phyloP scores from a whole-genome alignment of 2,888 invertebrate genomes.

The Drosophila fulvimacula region DNA sequence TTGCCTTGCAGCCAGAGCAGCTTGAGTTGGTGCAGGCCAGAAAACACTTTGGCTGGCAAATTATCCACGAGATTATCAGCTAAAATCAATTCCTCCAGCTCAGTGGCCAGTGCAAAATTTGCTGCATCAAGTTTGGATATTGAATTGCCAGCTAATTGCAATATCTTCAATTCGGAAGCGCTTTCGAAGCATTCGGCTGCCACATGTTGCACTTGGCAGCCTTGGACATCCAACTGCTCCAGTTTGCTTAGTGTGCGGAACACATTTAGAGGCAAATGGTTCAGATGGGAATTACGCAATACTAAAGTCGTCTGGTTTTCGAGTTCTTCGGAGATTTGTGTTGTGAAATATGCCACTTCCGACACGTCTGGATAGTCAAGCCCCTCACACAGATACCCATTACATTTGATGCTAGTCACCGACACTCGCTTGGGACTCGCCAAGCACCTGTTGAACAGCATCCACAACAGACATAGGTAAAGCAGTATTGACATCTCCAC shows the following conservation, averaged over 20 bases:
- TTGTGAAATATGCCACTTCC: conserved; percentile 47
- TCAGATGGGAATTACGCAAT: conserved; percentile 61
- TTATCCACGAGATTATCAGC: conserved; percentile 43
- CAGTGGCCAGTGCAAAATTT: conserved; percentile 49
- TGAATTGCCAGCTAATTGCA: conserved; percentile 66
- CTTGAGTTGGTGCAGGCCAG: conserved; percentile 20
- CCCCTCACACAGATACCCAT: conserved; percentile 32
- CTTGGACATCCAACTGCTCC: conserved; percentile 55
- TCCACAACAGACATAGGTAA: conserved; percentile 33
- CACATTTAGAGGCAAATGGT: conserved; percentile 64
- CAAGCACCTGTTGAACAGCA: conserved; percentile 16
- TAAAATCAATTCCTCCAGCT: conserved; percentile 50
- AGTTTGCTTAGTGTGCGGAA: conserved; percentile 64
- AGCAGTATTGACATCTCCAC: conserved; percentile 40
- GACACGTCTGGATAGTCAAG: conserved; percentile 35
- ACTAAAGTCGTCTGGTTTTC: conserved; percentile 28
- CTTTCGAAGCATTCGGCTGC: conserved; percentile 41
- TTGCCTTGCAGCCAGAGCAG: conserved; percentile 45
- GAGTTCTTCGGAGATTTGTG: conserved; percentile 17
- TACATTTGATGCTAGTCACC: conserved; percentile 41
- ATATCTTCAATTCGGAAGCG: conserved; percentile 27
- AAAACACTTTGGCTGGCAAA: conserved; percentile 29
- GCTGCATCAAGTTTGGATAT: conserved; percentile 46
- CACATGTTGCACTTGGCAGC: conserved; percentile 45
- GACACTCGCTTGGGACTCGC: conserved; percentile 27